Percentiles rank a stretch among this genome's conserved stretches.
phyloP scores from a whole-genome alignment of 2,888 invertebrate species.

The Melinaea marsaeus region DNA sequence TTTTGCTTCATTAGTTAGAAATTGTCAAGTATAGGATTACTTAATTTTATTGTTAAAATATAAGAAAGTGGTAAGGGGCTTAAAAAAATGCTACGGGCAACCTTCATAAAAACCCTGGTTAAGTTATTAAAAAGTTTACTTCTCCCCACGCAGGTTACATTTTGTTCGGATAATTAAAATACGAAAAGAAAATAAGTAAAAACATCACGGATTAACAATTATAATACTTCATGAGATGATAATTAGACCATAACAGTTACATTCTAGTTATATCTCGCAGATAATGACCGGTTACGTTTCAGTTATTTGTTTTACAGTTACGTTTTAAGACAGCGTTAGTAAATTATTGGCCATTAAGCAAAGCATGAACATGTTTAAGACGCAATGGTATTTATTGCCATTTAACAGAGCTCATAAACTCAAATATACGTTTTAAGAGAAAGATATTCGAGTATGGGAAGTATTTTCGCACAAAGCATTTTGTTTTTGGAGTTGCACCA shows the following conservation, averaged over 20 bases:
- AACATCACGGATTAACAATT: background rate
- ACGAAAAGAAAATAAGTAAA: background rate
- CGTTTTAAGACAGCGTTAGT: slow-evolving; percentile 68
- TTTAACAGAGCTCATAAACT: background rate
- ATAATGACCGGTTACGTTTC: slow-evolving; percentile 70
- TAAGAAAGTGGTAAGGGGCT: too few relatives aligned
- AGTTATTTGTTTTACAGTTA: slow-evolving; percentile 66
- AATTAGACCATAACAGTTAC: slow-evolving; percentile 54
- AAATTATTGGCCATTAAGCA: slow-evolving; percentile 66
- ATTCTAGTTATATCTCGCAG: slow-evolving; percentile 53
- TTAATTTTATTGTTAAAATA: too few relatives aligned
- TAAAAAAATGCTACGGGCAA: too few relatives aligned
- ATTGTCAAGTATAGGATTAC: too few relatives aligned
- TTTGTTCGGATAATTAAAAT: background rate
- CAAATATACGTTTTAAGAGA: background rate
- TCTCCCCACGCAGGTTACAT: background rate
- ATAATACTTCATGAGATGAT: slow-evolving; percentile 52
- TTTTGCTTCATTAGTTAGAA: too few relatives aligned
- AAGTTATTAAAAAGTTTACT: too few relatives aligned
- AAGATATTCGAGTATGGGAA: background rate
- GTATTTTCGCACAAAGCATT: too few relatives aligned
- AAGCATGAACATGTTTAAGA: slow-evolving; percentile 62
- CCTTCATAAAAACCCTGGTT: too few relatives aligned
- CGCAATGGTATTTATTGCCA: slow-evolving; percentile 23
- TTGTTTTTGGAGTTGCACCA: too few relatives aligned